These are phyloP conservation scores for Myanophis thanlyinensis DNA, from an alignment of 2,113 vertebrate species.

Conservation along the genomic window DNA sequence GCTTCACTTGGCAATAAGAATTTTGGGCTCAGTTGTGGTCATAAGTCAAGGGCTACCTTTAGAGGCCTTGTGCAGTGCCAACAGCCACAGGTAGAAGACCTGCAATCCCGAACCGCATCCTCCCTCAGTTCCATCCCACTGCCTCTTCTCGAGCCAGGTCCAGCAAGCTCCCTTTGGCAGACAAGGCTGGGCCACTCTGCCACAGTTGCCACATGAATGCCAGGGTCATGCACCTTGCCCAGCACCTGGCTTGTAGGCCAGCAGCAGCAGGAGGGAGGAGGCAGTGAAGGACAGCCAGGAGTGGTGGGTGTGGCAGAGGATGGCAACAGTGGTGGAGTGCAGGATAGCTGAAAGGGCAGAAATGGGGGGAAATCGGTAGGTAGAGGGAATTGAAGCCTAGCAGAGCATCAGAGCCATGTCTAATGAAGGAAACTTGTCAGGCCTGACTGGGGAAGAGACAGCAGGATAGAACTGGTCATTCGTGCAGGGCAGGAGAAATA, in stretches of 20 bases:
- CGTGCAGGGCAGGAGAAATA: neutral
- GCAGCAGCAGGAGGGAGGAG: neutral
- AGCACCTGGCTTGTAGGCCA: neutral
- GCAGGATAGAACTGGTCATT: neutral
- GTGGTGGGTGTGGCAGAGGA: neutral
- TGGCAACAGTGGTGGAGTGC: neutral
- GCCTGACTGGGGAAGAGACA: neutral
- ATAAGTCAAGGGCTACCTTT: neutral
- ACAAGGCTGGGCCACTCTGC: neutral
- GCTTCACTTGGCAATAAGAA: neutral
- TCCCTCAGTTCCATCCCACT: neutral
- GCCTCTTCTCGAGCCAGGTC: no score
- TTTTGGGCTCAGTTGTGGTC: neutral
- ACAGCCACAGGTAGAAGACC: neutral
- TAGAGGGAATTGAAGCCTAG: neutral
- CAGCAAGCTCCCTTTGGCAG: neutral
- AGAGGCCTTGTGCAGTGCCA: neutral
- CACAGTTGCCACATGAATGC: neutral
- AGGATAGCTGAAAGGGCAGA: neutral
- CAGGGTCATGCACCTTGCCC: neutral
- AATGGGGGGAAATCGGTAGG: neutral
- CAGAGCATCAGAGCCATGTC: neutral
- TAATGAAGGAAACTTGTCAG: neutral
- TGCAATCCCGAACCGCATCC: no score
- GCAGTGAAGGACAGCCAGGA: neutral